Base-by-base conservation (phyloP, 2,888 invertebrate genomes). In the Scaptomyza flava region DNA sequence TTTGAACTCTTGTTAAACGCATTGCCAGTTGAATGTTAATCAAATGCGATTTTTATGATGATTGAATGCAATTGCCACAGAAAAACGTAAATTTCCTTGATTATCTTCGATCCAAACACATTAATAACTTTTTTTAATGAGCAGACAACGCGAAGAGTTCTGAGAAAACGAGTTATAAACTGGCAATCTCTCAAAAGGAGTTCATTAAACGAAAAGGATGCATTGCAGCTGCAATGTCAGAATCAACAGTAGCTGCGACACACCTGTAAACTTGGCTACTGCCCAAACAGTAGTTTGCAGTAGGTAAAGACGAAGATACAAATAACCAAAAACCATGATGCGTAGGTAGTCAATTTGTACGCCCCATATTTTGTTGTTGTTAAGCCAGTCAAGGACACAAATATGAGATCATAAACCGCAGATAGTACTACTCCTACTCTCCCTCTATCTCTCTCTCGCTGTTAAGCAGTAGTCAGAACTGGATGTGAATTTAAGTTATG, bases 291-390 rank as follows among this genome's bases (percentile, higher is more conserved):
- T 75, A 81, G 87, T 84, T 47, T 11, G 11, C 5, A 23, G 46
- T 38, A 54, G 60, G 36, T n/a, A 45, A 23, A 4, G 23, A 23
- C 27, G 6, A 12, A 27, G n/a, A n/a, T n/a, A n/a, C n/a, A 48
- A n/a, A 17, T 17, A 14, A 2, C 1, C 36, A 45, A 58, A 43
- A 52, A 59, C 51, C 46, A 41, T 34, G 47, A 41, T 34, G 47
- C 23, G 45, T 72, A 79, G 81, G 67, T 72, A 73, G 81, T 62
- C 73, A 81, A 74, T 74, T 81, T 83, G 60, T 81, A 69, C 65
- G 71, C 63, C 74, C 61, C 64, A 60, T 56, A 52, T 48, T 58
- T 63, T 64, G 59, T 27, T 6, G 6, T 36, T 7, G 20, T 12
- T 23, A 34, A 67, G 64, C 54, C 62, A 61, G 62, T 38, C 43